Conservation (phyloP, 2,113 vertebrate genomes). For the Hassar affinis region DNA sequence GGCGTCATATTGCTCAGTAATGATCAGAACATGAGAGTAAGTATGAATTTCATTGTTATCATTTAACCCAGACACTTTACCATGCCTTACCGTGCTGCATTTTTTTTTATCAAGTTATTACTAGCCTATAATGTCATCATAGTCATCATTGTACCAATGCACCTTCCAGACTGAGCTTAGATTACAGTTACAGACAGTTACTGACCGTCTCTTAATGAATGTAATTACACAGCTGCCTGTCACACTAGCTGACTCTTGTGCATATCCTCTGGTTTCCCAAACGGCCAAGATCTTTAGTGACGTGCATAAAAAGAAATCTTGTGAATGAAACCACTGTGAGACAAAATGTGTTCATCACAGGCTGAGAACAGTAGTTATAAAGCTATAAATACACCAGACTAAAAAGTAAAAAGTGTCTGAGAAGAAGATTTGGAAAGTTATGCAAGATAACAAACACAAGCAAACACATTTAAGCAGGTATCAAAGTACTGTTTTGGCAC, state of each 20-base stretch:
- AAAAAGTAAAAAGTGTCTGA: background rate
- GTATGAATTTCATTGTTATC: background rate
- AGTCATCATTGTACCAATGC: background rate
- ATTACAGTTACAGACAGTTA: slow-evolving; percentile 5
- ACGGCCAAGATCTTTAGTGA: background rate
- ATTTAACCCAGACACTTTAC: background rate
- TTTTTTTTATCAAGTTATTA: background rate
- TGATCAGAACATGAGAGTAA: background rate
- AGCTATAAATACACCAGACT: background rate
- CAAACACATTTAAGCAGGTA: background rate
- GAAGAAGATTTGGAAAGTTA: background rate
- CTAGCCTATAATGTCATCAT: background rate
- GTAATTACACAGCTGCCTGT: slow-evolving; percentile 42
- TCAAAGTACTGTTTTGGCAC: background rate
- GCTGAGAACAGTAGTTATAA: background rate
- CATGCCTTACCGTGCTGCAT: too few species aligned
- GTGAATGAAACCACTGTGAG: background rate
- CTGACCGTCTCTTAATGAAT: slow-evolving; percentile 32
- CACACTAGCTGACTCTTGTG: slow-evolving; percentile 33
- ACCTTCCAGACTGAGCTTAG: background rate
- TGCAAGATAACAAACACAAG: background rate
- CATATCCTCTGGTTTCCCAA: slow-evolving; percentile 2
- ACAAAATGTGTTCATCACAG: background rate
- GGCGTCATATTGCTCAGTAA: background rate
- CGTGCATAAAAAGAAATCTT: background rate